Conservation (phyloP, 2,797 vertebrate genomes). For the Myripristis murdjan region DNA sequence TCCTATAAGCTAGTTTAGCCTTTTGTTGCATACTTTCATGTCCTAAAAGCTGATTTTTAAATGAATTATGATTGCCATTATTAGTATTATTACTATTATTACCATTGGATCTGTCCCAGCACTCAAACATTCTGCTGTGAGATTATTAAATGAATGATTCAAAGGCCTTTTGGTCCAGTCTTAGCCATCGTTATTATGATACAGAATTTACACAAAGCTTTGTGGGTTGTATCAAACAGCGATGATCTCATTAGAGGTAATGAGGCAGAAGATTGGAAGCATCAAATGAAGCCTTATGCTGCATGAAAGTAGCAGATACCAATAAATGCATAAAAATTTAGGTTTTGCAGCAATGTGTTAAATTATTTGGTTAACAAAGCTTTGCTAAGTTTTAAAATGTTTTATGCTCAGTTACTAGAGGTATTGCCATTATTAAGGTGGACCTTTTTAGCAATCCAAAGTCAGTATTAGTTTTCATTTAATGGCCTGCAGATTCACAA, state of each 20-base stretch:
- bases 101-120: too few relatives aligned
- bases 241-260: constrained; percentile 20
- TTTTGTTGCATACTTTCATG: too few relatives aligned
- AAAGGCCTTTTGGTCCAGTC: not conserved
- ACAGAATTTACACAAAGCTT: not conserved
- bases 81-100: not conserved
- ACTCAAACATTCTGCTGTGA: too few relatives aligned
- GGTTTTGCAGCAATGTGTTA: too few relatives aligned
- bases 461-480: too few relatives aligned
- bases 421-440: too few relatives aligned
- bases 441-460: too few relatives aligned
- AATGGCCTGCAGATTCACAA: too few relatives aligned
- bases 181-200: not conserved
- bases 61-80: constrained; percentile 15
- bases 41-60: not conserved
- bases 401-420: too few relatives aligned
- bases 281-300: not conserved
- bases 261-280: constrained; percentile 11
- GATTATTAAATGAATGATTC: constrained; percentile 11
- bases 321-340: not conserved
- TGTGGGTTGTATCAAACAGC: constrained; percentile 1
- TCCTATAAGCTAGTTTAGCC: too few relatives aligned
- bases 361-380: too few relatives aligned
- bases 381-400: too few relatives aligned
- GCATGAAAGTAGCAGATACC: not conserved